Percentiles rank a stretch among this genome's conserved stretches.
Evolutionary conservation across 2,113 vertebrate genomes (phyloP).

Genomic region (Labrus mixtus): DNA sequence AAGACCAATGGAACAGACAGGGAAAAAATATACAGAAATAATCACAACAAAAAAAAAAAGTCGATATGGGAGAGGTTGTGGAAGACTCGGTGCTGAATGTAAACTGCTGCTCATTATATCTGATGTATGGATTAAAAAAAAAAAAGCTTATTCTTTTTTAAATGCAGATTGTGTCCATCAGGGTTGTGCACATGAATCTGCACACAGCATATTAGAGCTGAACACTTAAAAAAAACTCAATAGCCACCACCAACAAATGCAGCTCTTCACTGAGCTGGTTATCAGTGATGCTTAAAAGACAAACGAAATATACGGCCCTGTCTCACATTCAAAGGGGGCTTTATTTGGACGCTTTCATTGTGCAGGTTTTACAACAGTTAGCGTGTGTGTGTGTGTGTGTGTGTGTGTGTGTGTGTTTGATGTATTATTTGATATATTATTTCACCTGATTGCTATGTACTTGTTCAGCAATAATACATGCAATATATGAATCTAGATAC

Average conservation of each 20-base stretch:
- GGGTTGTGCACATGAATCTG: conserved; percentile 26
- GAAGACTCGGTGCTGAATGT: neutral
- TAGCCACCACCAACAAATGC: conserved; percentile 32
- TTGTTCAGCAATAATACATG: neutral
- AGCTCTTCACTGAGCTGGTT: conserved; percentile 65
- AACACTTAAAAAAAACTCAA: conserved; percentile 46
- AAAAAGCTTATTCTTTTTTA: neutral
- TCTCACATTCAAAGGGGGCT: conserved; percentile 63
- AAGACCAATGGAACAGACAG: neutral
- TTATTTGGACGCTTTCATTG: conserved; percentile 59
- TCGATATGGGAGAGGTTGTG: conserved; percentile 8
- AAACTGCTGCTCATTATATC: conserved; percentile 26
- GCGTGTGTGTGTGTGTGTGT: conserved; percentile 19
- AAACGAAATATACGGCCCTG: conserved; percentile 65
- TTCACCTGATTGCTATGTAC: conserved; percentile 39
- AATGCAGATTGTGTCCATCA: conserved; percentile 39
- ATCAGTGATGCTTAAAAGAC: conserved; percentile 63
- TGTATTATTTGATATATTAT: conserved; percentile 26
- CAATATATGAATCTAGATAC: conserved; percentile 4
- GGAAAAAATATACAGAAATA: conserved; percentile 15
- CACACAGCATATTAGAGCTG: conserved; percentile 31
- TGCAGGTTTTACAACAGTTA: conserved; percentile 23
- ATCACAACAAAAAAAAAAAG: conserved; percentile 17
- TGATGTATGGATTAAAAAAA: conserved; percentile 13
- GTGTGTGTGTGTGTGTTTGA: neutral